Evolutionary conservation across 2,888 invertebrate species (phyloP), one percentile per base, ranked within the genome.

Genomic region (Troides helena): DNA sequence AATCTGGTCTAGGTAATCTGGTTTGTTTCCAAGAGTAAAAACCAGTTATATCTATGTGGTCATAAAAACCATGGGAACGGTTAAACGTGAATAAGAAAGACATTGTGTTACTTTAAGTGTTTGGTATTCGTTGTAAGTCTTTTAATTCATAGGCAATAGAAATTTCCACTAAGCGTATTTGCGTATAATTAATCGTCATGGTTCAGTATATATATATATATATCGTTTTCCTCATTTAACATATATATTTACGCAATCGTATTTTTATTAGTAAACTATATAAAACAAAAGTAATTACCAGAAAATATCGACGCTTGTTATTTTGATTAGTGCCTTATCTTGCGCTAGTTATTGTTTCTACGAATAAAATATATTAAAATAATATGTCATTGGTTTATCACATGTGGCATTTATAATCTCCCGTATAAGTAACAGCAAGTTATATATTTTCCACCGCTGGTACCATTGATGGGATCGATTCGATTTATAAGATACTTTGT

Each of bases 31-130:
- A 77, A 80, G 77, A 77, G 77, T 81, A 72, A 80, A 76, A 85
- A 84, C 85, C 75, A 78, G 83, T 85, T 82, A 72, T 78, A 76
- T 74, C 69, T 62, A 75, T 73, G 75, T 77, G 81, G 82, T 83
- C 76, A 81, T 77, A 80, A 83, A 82, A 73, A 82, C 86, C 87
- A 87, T 86, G 63, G 8, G 87, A 84, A 74, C 76, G 79, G 80
- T 73, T 76, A 71, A 72, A 73, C 67, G 70, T 72, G 68, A 71
- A 67, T 62, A 72, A 76, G 76, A 81, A 73, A 81, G 76, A 78
- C 73, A 71, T 14, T n/a, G 2, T 14, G n/a, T n/a, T 57, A 10
- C 23, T 62, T 25, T 67, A 62, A 67, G 62, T 18, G 25, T 21
- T 39, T n/a, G 23, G 46, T 30, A n/a, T 25, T 58, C 58, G 46